A percentile compares a stretch with the other conserved stretches of the same genome.
Evolutionary conservation across 2,888 invertebrate species (phyloP).

Genomic region (Synanthedon formicaeformis): DNA sequence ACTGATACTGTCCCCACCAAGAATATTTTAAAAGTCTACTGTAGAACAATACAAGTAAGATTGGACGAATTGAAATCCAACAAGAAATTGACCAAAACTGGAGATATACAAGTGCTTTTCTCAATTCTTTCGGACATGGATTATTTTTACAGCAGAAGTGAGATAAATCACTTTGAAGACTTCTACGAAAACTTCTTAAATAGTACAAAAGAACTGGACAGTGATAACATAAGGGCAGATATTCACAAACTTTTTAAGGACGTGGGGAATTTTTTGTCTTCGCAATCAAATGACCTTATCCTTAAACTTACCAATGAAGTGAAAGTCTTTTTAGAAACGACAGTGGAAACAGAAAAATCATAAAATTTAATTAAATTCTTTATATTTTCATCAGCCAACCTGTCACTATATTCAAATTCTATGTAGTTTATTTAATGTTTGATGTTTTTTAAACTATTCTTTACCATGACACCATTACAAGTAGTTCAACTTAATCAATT

Average conservation of each 20-base stretch:
- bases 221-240: conserved; percentile 11
- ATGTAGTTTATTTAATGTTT: no score
- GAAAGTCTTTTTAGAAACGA: conserved; percentile 37
- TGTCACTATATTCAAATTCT: no score
- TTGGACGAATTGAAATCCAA: conserved; percentile 12
- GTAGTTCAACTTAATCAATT: no score
- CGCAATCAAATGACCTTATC: conserved; percentile 19
- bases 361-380: no score
- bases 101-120: conserved; percentile 32
- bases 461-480: no score
- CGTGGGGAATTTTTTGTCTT: conserved; percentile 16
- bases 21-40: conserved; percentile 25
- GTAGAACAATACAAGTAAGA: conserved; percentile 25
- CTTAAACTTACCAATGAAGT: conserved; percentile 34
- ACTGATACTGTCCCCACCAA: conserved; percentile 28
- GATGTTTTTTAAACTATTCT: no score
- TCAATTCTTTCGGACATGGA: conserved; percentile 48
- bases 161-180: conserved; percentile 22
- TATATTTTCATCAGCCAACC: no score
- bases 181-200: conserved; percentile 18
- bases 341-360: conserved; percentile 25
- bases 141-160: conserved; percentile 27
- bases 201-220: conserved; percentile 18
- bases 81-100: conserved; percentile 11
- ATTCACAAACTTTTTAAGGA: conserved; percentile 22